phyloP scores from a whole-genome alignment of 2,113 vertebrate genomes.

The Noturus placidus region DNA sequence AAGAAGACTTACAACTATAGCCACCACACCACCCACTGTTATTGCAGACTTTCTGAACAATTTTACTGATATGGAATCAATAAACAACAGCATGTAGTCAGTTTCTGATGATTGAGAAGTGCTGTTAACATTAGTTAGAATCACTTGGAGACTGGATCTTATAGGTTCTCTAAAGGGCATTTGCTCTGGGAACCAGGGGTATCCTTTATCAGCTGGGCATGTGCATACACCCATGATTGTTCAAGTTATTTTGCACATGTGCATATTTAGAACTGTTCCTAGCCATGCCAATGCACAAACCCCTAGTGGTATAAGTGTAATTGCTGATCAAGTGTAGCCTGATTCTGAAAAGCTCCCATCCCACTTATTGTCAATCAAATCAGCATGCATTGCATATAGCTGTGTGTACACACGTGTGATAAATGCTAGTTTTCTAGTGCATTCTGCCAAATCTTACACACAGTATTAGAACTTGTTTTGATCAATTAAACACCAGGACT shows the following conservation, averaged over 20 bases:
- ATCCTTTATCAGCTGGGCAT: no score
- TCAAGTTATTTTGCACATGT: no score
- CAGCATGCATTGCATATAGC: neutral
- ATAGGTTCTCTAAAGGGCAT: neutral
- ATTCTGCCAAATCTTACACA: no score
- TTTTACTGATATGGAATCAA: no score
- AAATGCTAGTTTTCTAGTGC: no score
- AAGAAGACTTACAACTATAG: neutral
- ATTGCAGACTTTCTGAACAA: neutral
- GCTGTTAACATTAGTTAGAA: neutral
- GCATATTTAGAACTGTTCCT: neutral
- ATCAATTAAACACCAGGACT: neutral
- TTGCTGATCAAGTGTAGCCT: neutral
- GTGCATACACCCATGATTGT: no score
- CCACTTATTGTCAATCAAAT: no score
- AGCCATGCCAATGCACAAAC: neutral
- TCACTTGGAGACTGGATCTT: no score
- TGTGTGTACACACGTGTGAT: no score
- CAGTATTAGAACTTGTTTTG: neutral
- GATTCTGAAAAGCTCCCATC: no score
- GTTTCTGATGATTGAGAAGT: neutral
- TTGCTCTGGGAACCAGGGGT: no score
- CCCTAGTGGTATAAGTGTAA: neutral
- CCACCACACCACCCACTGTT: neutral
- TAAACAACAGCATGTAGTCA: no score